Evolutionary conservation across 2,888 invertebrate species (phyloP).

Genomic region (Eupeodes luniger): DNA sequence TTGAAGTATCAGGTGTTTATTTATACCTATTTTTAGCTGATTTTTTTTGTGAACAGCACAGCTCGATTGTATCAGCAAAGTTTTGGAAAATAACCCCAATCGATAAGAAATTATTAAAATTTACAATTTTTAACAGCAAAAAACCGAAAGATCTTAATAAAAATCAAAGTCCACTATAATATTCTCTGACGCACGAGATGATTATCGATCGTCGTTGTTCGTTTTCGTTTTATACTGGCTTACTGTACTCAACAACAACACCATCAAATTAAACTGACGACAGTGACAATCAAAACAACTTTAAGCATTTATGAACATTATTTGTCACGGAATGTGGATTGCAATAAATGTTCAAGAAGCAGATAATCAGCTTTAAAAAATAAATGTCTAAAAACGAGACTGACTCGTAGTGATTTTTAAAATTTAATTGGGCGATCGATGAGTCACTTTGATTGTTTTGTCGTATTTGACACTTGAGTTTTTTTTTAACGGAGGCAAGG

Average conservation of each 20-base stretch:
- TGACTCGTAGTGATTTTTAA: too few relatives aligned
- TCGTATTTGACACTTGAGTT: too few relatives aligned
- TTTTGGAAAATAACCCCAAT: too few relatives aligned
- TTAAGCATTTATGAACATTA: neutral
- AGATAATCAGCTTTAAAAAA: neutral
- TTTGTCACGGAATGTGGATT: conserved; percentile 16
- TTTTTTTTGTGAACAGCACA: too few relatives aligned
- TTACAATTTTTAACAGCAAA: conserved; percentile 20
- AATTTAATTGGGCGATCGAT: too few relatives aligned
- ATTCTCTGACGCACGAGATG: conserved; percentile 72
- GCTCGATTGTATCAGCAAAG: too few relatives aligned
- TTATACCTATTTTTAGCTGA: too few relatives aligned
- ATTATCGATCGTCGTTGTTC: conserved; percentile 34
- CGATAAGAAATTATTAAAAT: too few relatives aligned
- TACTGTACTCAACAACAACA: conserved; percentile 15
- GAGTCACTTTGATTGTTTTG: too few relatives aligned
- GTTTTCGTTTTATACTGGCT: conserved; percentile 9
- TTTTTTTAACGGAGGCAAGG: too few relatives aligned
- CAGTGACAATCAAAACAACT: conserved; percentile 50
- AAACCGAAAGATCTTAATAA: conserved; percentile 40
- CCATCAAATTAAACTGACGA: neutral
- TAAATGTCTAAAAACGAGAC: too few relatives aligned
- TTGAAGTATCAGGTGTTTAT: too few relatives aligned
- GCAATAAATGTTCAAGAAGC: conserved; percentile 7
- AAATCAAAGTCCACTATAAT: conserved; percentile 56